phyloP scores from a whole-genome alignment of 2,888 invertebrate species.

The Tholera decimalis region DNA sequence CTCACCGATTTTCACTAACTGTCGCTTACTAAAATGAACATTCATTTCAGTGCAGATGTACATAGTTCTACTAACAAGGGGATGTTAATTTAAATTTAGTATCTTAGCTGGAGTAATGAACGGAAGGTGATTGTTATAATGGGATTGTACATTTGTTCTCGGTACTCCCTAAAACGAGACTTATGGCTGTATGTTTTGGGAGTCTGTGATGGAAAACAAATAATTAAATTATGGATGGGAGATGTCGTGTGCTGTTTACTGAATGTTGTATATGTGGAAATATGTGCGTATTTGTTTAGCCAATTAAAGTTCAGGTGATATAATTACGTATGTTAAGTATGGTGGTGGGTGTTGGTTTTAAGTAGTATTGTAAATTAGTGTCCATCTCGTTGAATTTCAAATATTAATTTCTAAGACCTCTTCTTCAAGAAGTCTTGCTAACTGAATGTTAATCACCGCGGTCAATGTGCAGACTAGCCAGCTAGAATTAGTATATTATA shows the following conservation, averaged over 20 bases:
- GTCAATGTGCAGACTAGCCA: no score
- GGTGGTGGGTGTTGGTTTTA: neutral
- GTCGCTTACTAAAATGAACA: conserved; percentile 85
- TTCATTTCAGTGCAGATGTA: conserved; percentile 84
- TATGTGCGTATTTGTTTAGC: conserved; percentile 20
- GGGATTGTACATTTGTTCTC: conserved; percentile 82
- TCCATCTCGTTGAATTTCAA: no score
- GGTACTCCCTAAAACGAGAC: conserved; percentile 63
- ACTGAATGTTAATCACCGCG: no score
- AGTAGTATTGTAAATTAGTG: neutral
- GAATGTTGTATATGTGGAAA: conserved; percentile 8
- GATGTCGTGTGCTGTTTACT: conserved; percentile 26
- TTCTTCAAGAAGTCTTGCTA: no score
- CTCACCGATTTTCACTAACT: conserved; percentile 79
- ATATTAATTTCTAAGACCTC: no score
- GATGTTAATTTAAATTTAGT: conserved; percentile 91
- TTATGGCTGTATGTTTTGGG: conserved; percentile 33
- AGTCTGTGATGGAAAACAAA: conserved; percentile 54
- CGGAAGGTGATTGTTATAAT: conserved; percentile 90
- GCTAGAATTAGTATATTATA: no score
- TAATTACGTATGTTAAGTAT: neutral
- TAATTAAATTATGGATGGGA: conserved; percentile 59
- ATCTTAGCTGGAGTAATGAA: conserved; percentile 90
- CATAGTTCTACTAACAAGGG: conserved; percentile 89
- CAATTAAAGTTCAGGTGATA: conserved; percentile 16